phyloP scores from a whole-genome alignment of 2,888 invertebrate genomes.

The Oscheius onirici region DNA sequence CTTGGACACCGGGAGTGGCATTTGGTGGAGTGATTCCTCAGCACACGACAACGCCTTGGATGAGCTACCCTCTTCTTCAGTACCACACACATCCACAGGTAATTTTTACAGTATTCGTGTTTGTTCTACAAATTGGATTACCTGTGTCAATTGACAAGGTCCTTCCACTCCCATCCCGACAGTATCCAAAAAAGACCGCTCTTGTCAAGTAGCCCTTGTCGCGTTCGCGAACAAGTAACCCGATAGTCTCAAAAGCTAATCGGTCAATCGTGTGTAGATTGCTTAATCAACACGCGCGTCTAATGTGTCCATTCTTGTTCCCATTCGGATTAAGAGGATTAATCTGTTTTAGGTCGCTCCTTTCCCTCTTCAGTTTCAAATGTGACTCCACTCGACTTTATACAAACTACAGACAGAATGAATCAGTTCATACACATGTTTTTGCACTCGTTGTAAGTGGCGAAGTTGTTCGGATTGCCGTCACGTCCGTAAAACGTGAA shows the following conservation, averaged over 20 bases:
- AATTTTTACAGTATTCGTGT: background rate
- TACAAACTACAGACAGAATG: constrained; percentile 25
- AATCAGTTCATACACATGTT: constrained; percentile 57
- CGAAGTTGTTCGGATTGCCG: constrained; percentile 69
- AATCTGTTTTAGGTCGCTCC: constrained; percentile 8
- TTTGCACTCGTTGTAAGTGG: constrained; percentile 66
- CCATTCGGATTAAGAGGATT: background rate
- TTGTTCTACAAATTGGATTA: background rate
- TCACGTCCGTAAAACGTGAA: constrained; percentile 69
- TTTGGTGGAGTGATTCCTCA: constrained; percentile 22
- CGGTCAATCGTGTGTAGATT: constrained; percentile 3
- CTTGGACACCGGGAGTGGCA: constrained; percentile 32
- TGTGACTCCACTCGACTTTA: constrained; percentile 10
- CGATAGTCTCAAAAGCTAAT: background rate
- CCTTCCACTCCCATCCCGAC: background rate
- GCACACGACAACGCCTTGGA: background rate
- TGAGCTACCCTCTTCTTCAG: constrained; percentile 12
- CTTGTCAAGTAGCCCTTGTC: constrained; percentile 13
- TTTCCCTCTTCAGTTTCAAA: constrained; percentile 18
- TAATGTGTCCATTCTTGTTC: constrained; percentile 12
- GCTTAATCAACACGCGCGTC: constrained; percentile 12
- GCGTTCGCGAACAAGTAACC: constrained; percentile 3
- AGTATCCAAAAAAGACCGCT: constrained; percentile 2
- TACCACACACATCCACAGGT: constrained; percentile 19
- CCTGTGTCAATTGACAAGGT: background rate